These are phyloP conservation scores for Geophilus truncorum DNA, from an alignment of 2,888 invertebrate species.

Conservation along the genomic window DNA sequence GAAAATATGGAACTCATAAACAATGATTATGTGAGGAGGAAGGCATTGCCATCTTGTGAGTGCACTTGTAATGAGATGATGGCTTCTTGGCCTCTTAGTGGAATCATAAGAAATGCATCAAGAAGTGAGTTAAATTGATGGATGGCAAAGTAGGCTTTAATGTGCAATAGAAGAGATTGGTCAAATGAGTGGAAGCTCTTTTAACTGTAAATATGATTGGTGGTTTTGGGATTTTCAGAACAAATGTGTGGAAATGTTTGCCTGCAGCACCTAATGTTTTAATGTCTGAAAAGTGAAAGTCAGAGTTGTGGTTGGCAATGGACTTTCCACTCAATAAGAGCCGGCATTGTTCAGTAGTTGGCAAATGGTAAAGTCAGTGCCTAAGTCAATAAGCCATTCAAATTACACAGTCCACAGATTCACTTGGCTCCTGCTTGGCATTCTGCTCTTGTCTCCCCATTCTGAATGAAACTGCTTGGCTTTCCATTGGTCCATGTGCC, in stretches of 20 bases:
- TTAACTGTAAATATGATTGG: not conserved
- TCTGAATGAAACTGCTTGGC: slow-evolving; percentile 21
- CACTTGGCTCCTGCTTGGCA: slow-evolving; percentile 16
- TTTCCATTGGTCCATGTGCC: slow-evolving; percentile 2
- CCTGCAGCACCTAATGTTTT: not conserved
- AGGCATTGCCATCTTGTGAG: slow-evolving; percentile 5
- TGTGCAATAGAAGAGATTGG: not conserved
- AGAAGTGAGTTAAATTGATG: not conserved
- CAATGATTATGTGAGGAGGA: slow-evolving; percentile 1
- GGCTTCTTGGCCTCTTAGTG: not conserved
- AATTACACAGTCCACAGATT: slow-evolving; percentile 20
- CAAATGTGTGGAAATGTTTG: not conserved
- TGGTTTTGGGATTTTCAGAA: not conserved
- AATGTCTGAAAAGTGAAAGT: not conserved
- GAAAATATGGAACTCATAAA: slow-evolving; percentile 19
- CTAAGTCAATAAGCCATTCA: slow-evolving; percentile 20
- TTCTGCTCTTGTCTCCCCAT: slow-evolving; percentile 17
- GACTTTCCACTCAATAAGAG: slow-evolving; percentile 20
- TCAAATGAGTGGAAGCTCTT: not conserved
- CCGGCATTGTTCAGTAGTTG: slow-evolving; percentile 4
- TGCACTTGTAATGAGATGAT: slow-evolving; percentile 16
- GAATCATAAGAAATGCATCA: slow-evolving; percentile 20
- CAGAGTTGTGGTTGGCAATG: slow-evolving; percentile 6
- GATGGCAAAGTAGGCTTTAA: slow-evolving; percentile 1
- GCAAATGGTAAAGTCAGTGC: slow-evolving; percentile 16